Base-by-base conservation (phyloP, 1,140 invertebrate species). In the Gryllus bimaculatus region DNA sequence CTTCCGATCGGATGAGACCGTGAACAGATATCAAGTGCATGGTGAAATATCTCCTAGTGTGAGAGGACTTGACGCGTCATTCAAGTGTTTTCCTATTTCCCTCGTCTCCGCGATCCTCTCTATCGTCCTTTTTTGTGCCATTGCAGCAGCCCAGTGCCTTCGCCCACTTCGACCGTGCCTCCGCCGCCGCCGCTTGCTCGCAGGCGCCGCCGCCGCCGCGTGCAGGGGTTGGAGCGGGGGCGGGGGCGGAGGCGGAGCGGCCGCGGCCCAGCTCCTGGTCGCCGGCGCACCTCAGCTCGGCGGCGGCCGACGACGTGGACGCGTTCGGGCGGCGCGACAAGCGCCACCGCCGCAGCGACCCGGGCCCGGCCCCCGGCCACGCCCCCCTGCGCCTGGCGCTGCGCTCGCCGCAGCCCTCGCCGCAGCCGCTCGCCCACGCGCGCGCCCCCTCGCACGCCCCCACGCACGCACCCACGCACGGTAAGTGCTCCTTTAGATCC, bases 331-430 rank as follows among this genome's bases (percentile, higher is more conserved):
- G 7, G 21, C 39, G 21, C 26, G 49, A 48, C 26, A 79, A 73
- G 75, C 48, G 75, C 8, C 79, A 79, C 48, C 75, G 79, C 20
- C 48, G 48, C 20, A 79, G 79, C 20, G 79, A 79, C 76, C 78
- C 78, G 0, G 78, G 78, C 12, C 79, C 79, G 2, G 47, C 74
- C 10, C 10, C 26, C 13, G 26, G 54, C 54, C 10, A 0, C 54
- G 54, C 54, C 10, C 54, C 10, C 54, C 18, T 66, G 54, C 10
- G 54, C 10, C 54, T 66, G 2, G 10, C 54, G 18, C 54, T 66
- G 54, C 54, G 54, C 10, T 7, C 54, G 2, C 2, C 10, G 18
- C 26, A n/a, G n/a, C n/a, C n/a, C n/a, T n/a, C 26, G 26, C 26
- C 1, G 26, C 26, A 1, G 26, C 26, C 26, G 1, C 26, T 39